Percentiles rank a stretch among this genome's conserved stretches.
Conservation (phyloP, 2,888 invertebrate species). For the Meliscaeva auricollis region DNA sequence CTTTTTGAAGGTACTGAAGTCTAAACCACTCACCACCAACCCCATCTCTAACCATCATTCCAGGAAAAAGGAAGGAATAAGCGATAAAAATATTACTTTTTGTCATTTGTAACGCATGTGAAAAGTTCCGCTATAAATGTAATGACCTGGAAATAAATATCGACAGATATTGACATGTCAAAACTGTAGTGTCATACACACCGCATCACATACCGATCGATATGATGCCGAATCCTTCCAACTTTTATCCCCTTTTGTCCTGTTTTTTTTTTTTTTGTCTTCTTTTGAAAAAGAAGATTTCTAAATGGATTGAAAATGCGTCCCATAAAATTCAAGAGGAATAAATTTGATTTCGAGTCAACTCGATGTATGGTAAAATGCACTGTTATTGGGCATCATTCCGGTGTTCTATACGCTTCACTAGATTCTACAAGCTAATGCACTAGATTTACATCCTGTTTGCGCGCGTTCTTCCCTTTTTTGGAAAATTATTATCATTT, state of each 20-base stretch:
- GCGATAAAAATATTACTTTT: constrained; percentile 63
- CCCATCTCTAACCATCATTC: not conserved
- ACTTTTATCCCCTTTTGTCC: constrained; percentile 38
- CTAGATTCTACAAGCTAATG: constrained; percentile 74
- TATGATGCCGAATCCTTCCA: constrained; percentile 36
- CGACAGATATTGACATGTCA: constrained; percentile 74
- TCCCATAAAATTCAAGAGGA: constrained; percentile 72
- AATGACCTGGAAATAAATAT: constrained; percentile 76
- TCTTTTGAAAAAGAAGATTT: constrained; percentile 37
- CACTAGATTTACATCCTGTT: constrained; percentile 75
- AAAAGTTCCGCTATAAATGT: constrained; percentile 67
- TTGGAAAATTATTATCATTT: constrained; percentile 72
- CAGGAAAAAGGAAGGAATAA: constrained; percentile 49
- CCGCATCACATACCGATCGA: constrained; percentile 25
- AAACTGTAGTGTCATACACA: constrained; percentile 61
- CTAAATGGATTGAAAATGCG: constrained; percentile 68
- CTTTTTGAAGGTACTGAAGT: not conserved
- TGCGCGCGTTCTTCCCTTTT: constrained; percentile 32
- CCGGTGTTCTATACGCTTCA: constrained; percentile 74
- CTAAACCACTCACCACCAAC: not conserved
- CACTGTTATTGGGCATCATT: constrained; percentile 49
- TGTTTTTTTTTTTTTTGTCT: not conserved
- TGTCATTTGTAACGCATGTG: constrained; percentile 71
- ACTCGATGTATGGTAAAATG: not conserved
- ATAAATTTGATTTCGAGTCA: constrained; percentile 68